Percentiles rank a stretch among this genome's conserved stretches.
These are phyloP conservation scores for Diabrotica virgifera DNA, from an alignment of 1,140 invertebrate genomes.

Conservation along the genomic window DNA sequence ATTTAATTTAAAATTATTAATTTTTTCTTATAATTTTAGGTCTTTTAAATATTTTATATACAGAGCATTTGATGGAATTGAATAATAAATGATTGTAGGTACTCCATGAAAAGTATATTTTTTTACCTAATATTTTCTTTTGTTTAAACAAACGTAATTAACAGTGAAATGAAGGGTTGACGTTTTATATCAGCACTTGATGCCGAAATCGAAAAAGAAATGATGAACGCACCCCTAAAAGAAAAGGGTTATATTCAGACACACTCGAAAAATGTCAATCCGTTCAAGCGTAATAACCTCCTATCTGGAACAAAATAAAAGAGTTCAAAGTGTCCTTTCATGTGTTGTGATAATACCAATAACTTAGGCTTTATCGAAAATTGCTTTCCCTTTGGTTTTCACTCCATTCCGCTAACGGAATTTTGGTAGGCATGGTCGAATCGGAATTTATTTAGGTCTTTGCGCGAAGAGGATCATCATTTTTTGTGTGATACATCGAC, in stretches of 20 bases:
- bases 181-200: background rate
- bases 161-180: background rate
- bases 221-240: background rate
- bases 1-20: too few relatives aligned
- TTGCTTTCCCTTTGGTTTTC: constrained; percentile 7
- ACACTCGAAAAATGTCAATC: background rate
- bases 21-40: too few relatives aligned
- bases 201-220: background rate
- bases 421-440: background rate
- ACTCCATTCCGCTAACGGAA: background rate
- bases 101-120: too few relatives aligned
- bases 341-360: constrained; percentile 4
- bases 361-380: constrained; percentile 13
- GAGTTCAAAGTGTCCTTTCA: background rate
- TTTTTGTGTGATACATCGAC: constrained; percentile 17
- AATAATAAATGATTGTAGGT: too few relatives aligned
- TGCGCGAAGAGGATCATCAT: constrained; percentile 4
- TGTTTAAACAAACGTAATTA: too few relatives aligned
- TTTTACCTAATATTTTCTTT: too few relatives aligned
- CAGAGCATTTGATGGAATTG: too few relatives aligned
- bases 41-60: too few relatives aligned
- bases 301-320: constrained; percentile 3
- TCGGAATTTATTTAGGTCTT: constrained; percentile 11
- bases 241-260: background rate
- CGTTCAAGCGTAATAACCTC: background rate